Percentiles rank a stretch among this genome's conserved stretches.
Evolutionary conservation across 2,113 vertebrate species (phyloP).

Genomic region (Otus sunia): DNA sequence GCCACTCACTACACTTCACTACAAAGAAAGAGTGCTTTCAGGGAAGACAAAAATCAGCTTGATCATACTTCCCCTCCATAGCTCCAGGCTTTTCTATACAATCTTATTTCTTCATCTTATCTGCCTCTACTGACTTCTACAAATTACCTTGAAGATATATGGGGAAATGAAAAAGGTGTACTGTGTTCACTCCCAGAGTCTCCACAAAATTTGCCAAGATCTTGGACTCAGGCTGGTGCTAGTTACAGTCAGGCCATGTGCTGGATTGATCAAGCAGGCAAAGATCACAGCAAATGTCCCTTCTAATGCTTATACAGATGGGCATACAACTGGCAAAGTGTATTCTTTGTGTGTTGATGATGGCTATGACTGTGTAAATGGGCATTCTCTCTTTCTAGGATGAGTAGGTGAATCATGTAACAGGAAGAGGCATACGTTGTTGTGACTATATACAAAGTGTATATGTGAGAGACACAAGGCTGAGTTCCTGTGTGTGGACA

Average conservation of each 20-base stretch:
- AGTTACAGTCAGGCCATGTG: neutral
- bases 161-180: neutral
- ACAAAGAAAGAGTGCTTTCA: neutral
- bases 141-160: neutral
- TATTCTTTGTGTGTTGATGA: rapidly evolving
- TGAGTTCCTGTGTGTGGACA: neutral
- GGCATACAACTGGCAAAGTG: neutral
- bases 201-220: neutral
- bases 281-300: neutral
- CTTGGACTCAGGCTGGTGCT: neutral
- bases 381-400: neutral
- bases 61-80: neutral
- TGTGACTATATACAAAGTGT: neutral
- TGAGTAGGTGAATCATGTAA: neutral
- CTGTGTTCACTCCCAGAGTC: neutral
- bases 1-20: neutral
- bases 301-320: neutral
- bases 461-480: neutral
- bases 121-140: neutral
- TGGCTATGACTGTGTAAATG: neutral
- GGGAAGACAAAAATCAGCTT: neutral
- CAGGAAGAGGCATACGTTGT: neutral
- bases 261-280: neutral
- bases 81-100: neutral
- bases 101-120: neutral